These are phyloP conservation scores for Euura saliciscinereae DNA, from an alignment of 1,140 invertebrate genomes.

Conservation along the genomic window DNA sequence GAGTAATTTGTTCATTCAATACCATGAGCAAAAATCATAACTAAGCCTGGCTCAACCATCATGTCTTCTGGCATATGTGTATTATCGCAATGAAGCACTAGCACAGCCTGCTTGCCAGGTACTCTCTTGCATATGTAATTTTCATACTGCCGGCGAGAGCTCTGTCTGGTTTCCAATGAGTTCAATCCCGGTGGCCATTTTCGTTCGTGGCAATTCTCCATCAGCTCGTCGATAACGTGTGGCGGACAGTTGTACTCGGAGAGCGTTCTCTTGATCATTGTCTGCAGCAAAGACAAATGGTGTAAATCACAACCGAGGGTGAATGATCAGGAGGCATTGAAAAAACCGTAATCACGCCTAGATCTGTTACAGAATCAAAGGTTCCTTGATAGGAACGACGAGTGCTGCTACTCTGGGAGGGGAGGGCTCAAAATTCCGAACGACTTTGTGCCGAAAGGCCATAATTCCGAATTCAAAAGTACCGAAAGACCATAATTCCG, in stretches of 20 bases:
- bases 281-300: slow-evolving; percentile 60
- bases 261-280: slow-evolving; percentile 89
- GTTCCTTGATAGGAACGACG: too few species aligned
- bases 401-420: too few species aligned
- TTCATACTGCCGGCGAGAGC: slow-evolving; percentile 90
- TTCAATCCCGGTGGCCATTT: slow-evolving; percentile 92
- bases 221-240: slow-evolving; percentile 91
- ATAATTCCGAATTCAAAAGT: too few species aligned
- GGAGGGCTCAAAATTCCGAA: too few species aligned
- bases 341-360: neutral
- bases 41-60: slow-evolving; percentile 94
- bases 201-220: slow-evolving; percentile 96
- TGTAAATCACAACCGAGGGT: neutral
- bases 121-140: slow-evolving; percentile 94
- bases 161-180: slow-evolving; percentile 91
- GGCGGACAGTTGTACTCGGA: slow-evolving; percentile 91
- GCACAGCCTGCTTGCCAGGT: slow-evolving; percentile 92
- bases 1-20: slow-evolving; percentile 73
- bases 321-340: neutral
- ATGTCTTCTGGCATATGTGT: slow-evolving; percentile 93
- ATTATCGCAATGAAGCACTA: slow-evolving; percentile 94
- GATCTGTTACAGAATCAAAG: slow-evolving; percentile 21
- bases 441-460: too few species aligned
- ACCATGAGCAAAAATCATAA: slow-evolving; percentile 98
- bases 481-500: too few species aligned